Evolutionary conservation across 1,140 invertebrate genomes (phyloP).

Genomic region (Rhagoletis pomonella): DNA sequence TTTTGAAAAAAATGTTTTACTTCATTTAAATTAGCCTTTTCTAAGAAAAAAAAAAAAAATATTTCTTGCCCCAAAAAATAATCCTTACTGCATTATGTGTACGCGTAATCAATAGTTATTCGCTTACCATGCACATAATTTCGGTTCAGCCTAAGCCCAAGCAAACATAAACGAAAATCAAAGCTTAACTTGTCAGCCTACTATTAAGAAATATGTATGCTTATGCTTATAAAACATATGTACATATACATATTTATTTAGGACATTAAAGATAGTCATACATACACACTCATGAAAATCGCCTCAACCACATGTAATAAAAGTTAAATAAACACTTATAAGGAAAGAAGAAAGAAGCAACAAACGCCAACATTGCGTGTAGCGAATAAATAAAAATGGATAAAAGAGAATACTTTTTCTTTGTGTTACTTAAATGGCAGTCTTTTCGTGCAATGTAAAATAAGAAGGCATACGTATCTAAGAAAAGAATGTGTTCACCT

Average conservation of each 20-base stretch:
- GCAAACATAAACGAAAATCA: slow-evolving; percentile 37
- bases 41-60: background rate
- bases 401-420: background rate
- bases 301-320: too few species aligned
- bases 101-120: background rate
- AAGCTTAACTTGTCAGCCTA: slow-evolving; percentile 31
- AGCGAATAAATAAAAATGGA: slow-evolving; percentile 24
- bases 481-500: background rate
- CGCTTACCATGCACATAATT: background rate
- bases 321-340: background rate
- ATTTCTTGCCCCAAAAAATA: slow-evolving; percentile 16
- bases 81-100: background rate
- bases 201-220: too few species aligned
- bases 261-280: too few species aligned
- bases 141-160: background rate
- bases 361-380: background rate
- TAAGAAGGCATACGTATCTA: background rate
- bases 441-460: background rate
- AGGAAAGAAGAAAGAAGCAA: background rate
- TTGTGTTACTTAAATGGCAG: background rate
- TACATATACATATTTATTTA: too few species aligned
- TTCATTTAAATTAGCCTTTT: background rate
- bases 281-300: too few species aligned
- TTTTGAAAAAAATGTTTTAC: too few species aligned
- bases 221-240: too few species aligned